These are phyloP conservation scores for Eustalomyia histrio DNA, from an alignment of 2,888 invertebrate species.

Conservation along the genomic window DNA sequence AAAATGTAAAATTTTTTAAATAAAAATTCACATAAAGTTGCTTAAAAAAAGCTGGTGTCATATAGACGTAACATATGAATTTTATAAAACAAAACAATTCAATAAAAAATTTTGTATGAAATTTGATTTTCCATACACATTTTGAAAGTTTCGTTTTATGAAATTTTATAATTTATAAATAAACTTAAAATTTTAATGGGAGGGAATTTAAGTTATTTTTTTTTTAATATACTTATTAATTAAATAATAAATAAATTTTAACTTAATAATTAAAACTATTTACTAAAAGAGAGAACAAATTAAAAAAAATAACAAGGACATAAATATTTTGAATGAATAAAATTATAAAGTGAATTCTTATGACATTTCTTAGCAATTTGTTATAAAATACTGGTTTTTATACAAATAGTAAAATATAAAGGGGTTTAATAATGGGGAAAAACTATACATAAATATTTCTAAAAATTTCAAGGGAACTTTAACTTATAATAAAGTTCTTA, in stretches of 20 bases:
- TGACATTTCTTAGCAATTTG: slow-evolving; percentile 49
- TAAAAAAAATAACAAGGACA: neutral
- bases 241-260: slow-evolving; percentile 48
- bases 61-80: too few species aligned
- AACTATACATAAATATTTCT: neutral
- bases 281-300: slow-evolving; percentile 32
- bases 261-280: slow-evolving; percentile 46
- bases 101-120: too few species aligned
- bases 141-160: too few species aligned
- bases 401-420: slow-evolving; percentile 49
- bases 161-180: neutral
- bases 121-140: too few species aligned
- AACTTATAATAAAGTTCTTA: too few species aligned
- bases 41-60: too few species aligned
- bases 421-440: neutral
- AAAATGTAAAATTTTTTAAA: too few species aligned
- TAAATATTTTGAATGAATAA: neutral
- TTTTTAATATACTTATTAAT: slow-evolving; percentile 38
- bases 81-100: too few species aligned
- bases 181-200: slow-evolving; percentile 39
- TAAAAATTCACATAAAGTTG: too few species aligned
- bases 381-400: slow-evolving; percentile 64
- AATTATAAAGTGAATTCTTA: slow-evolving; percentile 32
- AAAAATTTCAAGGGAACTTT: too few species aligned
- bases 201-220: slow-evolving; percentile 55